Conservation (phyloP, 2,888 invertebrate species). For the Epistrophella euchroma region DNA sequence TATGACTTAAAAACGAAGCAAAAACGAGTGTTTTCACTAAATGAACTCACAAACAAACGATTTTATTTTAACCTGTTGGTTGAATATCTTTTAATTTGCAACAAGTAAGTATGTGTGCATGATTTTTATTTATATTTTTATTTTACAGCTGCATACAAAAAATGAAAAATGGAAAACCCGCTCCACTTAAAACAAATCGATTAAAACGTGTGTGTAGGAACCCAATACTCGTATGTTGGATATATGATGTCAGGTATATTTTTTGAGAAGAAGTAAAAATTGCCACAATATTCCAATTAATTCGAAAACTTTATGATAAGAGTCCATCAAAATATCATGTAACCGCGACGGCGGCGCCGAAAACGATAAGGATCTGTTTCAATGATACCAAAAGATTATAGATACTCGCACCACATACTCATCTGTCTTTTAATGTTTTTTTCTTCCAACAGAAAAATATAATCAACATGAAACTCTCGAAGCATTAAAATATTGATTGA, state of each 20-base stretch:
- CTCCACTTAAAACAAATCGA: no score
- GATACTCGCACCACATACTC: background rate
- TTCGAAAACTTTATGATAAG: constrained; percentile 1
- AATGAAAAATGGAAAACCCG: no score
- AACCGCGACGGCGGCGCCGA: background rate
- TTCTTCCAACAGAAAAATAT: background rate
- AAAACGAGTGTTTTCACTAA: no score
- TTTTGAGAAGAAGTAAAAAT: constrained; percentile 22
- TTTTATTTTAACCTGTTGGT: no score
- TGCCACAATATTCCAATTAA: constrained; percentile 18
- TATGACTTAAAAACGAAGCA: no score
- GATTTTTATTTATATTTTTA: no score
- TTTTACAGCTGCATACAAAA: no score
- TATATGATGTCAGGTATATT: background rate
- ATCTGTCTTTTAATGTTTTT: background rate
- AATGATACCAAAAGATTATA: background rate
- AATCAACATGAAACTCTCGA: background rate
- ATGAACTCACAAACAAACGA: no score
- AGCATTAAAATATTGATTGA: background rate
- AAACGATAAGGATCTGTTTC: background rate
- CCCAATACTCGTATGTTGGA: background rate
- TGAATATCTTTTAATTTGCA: no score
- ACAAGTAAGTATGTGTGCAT: no score
- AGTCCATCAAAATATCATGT: constrained; percentile 18
- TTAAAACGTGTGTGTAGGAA: no score